phyloP scores from a whole-genome alignment of 2,113 vertebrate species.

The Clarias gariepinus region DNA sequence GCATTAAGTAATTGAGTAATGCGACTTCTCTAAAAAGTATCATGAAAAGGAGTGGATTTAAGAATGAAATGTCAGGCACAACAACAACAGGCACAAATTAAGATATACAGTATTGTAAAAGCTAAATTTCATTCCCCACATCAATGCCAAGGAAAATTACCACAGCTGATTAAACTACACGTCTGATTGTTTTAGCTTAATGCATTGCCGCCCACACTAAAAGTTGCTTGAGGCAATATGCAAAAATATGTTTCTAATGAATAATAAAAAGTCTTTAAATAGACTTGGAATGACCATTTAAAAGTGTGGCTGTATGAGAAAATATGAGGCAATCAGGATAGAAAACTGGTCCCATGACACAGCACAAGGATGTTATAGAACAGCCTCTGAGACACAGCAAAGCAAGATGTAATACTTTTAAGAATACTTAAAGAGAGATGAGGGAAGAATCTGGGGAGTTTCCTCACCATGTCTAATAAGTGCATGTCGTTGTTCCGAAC shows the following conservation, averaged over 20 bases:
- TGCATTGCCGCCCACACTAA: slow-evolving; percentile 6
- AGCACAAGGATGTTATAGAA: background rate
- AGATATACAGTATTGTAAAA: background rate
- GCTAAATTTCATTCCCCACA: background rate
- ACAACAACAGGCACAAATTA: background rate
- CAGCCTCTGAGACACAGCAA: background rate
- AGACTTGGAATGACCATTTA: slow-evolving; percentile 17
- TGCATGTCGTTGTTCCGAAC: slow-evolving; percentile 98
- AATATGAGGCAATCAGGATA: background rate
- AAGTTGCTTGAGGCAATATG: slow-evolving; percentile 17
- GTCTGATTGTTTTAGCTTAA: slow-evolving; percentile 31
- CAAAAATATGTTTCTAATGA: slow-evolving; percentile 42
- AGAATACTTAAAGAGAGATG: background rate
- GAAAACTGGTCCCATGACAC: background rate
- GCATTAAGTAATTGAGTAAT: background rate
- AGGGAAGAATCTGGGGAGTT: background rate
- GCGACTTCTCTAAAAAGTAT: background rate
- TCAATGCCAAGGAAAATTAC: slow-evolving; percentile 18
- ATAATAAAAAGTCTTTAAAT: slow-evolving; percentile 47
- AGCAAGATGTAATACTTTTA: background rate
- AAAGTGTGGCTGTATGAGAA: background rate
- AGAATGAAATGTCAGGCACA: background rate
- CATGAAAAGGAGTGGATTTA: background rate
- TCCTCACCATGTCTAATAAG: slow-evolving; percentile 93
- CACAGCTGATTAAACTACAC: slow-evolving; percentile 32